Percentiles rank a stretch among this genome's conserved stretches.
Conservation (phyloP, 2,888 invertebrate species). For the Plemyria rubiginata region DNA sequence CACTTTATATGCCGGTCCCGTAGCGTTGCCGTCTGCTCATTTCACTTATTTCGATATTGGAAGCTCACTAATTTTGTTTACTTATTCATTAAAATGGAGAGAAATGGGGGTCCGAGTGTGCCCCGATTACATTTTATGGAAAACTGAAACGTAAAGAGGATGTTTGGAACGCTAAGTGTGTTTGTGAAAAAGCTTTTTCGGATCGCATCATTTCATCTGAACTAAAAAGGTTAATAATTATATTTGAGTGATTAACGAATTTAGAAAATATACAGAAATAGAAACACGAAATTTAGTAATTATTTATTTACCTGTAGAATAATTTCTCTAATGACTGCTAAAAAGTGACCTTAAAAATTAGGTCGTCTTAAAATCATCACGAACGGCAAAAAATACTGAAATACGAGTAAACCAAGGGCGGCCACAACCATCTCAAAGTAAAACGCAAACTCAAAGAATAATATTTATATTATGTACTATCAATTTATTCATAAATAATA, state of each 20-base stretch:
- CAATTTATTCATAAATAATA: not conserved
- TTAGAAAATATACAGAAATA: not conserved
- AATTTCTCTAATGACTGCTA: too few species aligned
- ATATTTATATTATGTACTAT: too few species aligned
- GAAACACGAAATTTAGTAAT: too few species aligned
- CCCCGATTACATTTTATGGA: constrained; percentile 74
- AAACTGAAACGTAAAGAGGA: constrained; percentile 61
- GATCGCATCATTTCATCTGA: constrained; percentile 24
- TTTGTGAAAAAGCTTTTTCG: constrained; percentile 29
- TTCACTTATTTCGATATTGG: constrained; percentile 80
- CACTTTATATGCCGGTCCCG: constrained; percentile 74
- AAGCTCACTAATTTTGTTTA: constrained; percentile 80
- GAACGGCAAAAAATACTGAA: too few species aligned
- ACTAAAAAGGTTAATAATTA: constrained; percentile 5
- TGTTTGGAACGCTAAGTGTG: constrained; percentile 34
- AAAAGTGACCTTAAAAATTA: too few species aligned
- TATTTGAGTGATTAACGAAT: not conserved
- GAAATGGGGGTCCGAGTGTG: constrained; percentile 66
- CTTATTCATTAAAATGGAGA: constrained; percentile 82
- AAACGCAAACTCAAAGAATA: too few species aligned
- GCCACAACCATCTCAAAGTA: too few species aligned
- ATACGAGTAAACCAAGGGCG: too few species aligned
- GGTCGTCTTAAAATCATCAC: too few species aligned
- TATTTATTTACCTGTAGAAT: too few species aligned
- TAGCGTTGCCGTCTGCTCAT: constrained; percentile 70